phyloP scores from a whole-genome alignment of 2,888 invertebrate genomes.

The Standfussiana lucernea region DNA sequence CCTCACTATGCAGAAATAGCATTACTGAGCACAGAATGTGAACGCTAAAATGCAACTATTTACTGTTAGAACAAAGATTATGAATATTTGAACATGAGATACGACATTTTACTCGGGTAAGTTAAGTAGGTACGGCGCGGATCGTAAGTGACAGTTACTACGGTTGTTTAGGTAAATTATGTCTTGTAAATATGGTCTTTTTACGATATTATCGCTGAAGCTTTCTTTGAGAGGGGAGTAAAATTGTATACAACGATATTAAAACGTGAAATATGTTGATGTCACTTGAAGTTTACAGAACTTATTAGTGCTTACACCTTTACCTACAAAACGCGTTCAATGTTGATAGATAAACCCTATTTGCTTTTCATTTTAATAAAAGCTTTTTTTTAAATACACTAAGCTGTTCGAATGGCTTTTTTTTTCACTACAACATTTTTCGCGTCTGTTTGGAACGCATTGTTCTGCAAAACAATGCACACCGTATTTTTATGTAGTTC shows the following conservation, averaged over 20 bases:
- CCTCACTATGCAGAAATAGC: slow-evolving; percentile 75
- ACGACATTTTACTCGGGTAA: slow-evolving; percentile 17
- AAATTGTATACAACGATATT: slow-evolving; percentile 24
- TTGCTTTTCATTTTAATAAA: too few species aligned
- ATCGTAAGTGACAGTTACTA: slow-evolving; percentile 38
- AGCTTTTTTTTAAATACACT: not conserved
- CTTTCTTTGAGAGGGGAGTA: not conserved
- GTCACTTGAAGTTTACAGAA: slow-evolving; percentile 6
- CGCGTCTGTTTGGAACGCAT: too few species aligned
- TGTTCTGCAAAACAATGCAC: too few species aligned
- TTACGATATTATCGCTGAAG: slow-evolving; percentile 60
- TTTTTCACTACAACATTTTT: too few species aligned
- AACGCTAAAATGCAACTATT: slow-evolving; percentile 73
- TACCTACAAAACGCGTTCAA: not conserved
- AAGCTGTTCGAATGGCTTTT: too few species aligned
- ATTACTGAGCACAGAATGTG: slow-evolving; percentile 64
- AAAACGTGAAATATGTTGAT: slow-evolving; percentile 7
- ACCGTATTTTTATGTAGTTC: too few species aligned
- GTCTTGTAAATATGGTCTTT: slow-evolving; percentile 60
- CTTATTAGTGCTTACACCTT: not conserved
- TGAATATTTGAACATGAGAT: slow-evolving; percentile 36
- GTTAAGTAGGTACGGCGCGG: not conserved
- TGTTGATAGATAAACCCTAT: too few species aligned
- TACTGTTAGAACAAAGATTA: slow-evolving; percentile 66
- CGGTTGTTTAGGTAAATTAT: slow-evolving; percentile 31